phyloP scores from a whole-genome alignment of 2,797 vertebrate genomes.

The Menidia menidia region DNA sequence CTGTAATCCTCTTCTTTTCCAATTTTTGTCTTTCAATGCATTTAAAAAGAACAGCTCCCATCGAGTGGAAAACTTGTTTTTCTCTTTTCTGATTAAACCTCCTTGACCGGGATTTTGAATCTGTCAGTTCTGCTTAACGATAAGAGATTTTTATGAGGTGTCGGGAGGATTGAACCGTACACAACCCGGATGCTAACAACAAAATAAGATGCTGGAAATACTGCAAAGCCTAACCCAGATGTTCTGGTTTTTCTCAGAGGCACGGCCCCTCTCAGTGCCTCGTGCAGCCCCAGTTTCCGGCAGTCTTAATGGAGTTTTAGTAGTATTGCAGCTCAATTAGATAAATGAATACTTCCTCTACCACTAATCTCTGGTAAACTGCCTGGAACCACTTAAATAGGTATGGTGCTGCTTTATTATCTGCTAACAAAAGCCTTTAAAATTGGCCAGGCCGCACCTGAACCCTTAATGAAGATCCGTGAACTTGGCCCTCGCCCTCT shows the following conservation, averaged over 20 bases:
- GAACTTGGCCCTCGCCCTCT: slow-evolving; percentile 1
- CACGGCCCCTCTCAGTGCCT: background rate
- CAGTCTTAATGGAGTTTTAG: background rate
- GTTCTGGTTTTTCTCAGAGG: too few species aligned
- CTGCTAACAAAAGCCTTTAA: background rate
- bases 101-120: background rate
- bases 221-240: background rate
- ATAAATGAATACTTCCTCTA: background rate
- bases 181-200: background rate
- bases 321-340: background rate
- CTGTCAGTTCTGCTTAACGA: background rate
- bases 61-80: too few species aligned
- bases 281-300: background rate
- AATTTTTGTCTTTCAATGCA: too few species aligned
- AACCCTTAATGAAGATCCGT: background rate
- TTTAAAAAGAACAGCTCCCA: too few species aligned
- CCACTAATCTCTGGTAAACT: background rate
- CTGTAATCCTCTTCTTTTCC: too few species aligned
- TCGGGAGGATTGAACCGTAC: background rate
- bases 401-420: background rate
- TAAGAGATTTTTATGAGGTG: background rate
- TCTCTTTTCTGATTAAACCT: background rate
- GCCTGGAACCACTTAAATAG: background rate
- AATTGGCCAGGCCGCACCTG: background rate
- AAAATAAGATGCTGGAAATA: background rate